A percentile compares a stretch with the other conserved stretches of the same genome.
These are phyloP conservation scores for Pissodes strobi DNA, from an alignment of 1,140 invertebrate genomes.

Conservation along the genomic window DNA sequence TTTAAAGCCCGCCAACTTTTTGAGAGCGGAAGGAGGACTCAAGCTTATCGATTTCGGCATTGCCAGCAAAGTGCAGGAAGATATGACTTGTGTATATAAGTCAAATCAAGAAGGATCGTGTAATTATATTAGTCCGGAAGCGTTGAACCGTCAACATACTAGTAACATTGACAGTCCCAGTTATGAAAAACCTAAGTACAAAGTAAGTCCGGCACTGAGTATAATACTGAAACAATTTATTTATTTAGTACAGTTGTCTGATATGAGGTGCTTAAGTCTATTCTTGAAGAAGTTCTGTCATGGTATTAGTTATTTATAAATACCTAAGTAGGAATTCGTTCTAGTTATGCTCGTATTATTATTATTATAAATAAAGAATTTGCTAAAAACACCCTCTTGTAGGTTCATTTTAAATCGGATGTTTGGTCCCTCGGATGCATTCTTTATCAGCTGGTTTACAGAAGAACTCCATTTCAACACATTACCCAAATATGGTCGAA, in stretches of 20 bases:
- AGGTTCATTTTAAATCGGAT: conserved; percentile 92
- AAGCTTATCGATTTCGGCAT: conserved; percentile 99
- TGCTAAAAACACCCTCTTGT: no score
- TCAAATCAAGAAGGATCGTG: conserved; percentile 83
- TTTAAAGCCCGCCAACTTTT: conserved; percentile 96
- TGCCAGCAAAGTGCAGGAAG: conserved; percentile 84
- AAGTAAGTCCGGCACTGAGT: no score
- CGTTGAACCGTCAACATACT: conserved; percentile 67
- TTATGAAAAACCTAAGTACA: conserved; percentile 55
- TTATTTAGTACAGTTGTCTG: no score
- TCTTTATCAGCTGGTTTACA: conserved; percentile 90
- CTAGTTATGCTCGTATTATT: no score
- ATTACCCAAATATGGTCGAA: conserved; percentile 76
- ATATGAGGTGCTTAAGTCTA: no score
- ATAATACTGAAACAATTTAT: no score
- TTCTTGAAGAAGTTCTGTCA: neutral
- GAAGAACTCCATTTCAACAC: conserved; percentile 88
- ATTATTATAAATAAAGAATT: no score
- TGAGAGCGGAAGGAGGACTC: conserved; percentile 82
- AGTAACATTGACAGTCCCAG: conserved; percentile 56
- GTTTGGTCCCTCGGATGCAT: conserved; percentile 98
- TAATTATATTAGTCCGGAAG: conserved; percentile 97
- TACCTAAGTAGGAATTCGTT: no score
- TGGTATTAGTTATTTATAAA: no score
- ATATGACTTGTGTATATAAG: conserved; percentile 89